Percentiles rank a stretch among this genome's conserved stretches.
Conservation (phyloP, 35 echinoderm and acorn worm species). For the Antedon bifida region DNA sequence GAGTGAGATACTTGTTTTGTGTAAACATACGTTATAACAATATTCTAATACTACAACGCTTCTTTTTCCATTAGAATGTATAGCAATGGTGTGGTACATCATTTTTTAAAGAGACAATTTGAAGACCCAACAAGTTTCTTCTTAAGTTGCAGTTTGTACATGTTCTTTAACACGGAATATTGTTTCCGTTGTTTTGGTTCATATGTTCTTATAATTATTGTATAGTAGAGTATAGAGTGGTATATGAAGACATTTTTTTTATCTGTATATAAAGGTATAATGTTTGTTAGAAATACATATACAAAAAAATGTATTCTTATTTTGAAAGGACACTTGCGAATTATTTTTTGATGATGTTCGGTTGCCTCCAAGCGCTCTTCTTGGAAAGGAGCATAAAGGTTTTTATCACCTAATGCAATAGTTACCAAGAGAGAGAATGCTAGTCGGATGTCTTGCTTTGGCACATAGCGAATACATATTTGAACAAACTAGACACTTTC, state of each 20-base stretch:
- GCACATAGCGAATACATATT: not conserved
- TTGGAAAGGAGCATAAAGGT: not conserved
- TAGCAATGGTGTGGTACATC: slow-evolving; percentile 25
- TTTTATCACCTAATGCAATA: slow-evolving; percentile 8
- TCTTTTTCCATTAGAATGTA: slow-evolving; percentile 29
- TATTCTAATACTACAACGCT: no score
- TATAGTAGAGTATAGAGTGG: no score
- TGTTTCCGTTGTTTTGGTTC: no score
- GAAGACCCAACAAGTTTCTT: no score
- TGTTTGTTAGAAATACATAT: no score
- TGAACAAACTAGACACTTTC: not conserved
- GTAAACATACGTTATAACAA: no score
- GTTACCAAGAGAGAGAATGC: not conserved
- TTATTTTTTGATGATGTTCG: slow-evolving; percentile 8
- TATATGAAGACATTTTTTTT: slow-evolving; percentile 34
- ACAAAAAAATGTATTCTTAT: no score
- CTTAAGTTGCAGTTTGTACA: no score
- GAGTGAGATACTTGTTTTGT: no score
- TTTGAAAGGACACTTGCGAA: not conserved
- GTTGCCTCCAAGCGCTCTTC: not conserved
- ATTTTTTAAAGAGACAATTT: slow-evolving; percentile 38
- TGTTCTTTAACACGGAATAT: no score
- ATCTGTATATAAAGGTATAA: no score
- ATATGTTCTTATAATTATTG: no score
- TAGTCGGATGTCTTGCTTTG: not conserved